Evolutionary conservation across 2,113 vertebrate species (phyloP), one percentile per base, ranked within the genome.

Genomic region (Stigmatopora argus): DNA sequence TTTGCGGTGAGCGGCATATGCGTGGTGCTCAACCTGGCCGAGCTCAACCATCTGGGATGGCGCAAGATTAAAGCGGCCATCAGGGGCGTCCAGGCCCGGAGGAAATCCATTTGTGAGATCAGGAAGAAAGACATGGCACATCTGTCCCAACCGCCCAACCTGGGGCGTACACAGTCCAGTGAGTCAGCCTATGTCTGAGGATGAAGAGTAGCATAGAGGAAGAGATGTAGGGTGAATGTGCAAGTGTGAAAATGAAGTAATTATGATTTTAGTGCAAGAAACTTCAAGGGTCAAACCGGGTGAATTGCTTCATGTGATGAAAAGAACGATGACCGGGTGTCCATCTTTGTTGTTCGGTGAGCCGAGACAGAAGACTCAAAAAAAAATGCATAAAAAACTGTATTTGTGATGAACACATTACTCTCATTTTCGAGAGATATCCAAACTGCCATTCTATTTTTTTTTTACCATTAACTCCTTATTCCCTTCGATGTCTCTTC

Each of bases 1-100:
- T 96, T 96, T 1, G 94, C 94, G 0, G 94, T 96, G n/a, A 95
- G 94, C 4, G 93, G 94, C 0, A 89, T 96, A 59, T 96, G 94
- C 17, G 94, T 96, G 19, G 86, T 94, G 46, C 93, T 96, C 80
- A 96, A 96, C 88, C 76, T 96, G 78, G 94, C 94, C 0, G 94
- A 96, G 85, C 93, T 96, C 69, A 94, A 96, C 90, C 94, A 96
- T 52, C 75, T 96, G 64, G 94, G 94, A 18, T 96, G 94, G 94
- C 86, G 92, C 60, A 94, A 95, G 84, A 93, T 94, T 60, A 90
- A 91, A 53, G 90, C 91, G 0, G 94, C 94, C 52, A 92, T 93
- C 46, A 80, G 92, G 9, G 94, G 94, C 0, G 94, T 89, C 0
- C 90, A 89, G 66, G 93, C 92, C 10, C 90, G 93, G 6, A 82